phyloP scores from a whole-genome alignment of 2,888 invertebrate genomes.

The Branchellion lobata region DNA sequence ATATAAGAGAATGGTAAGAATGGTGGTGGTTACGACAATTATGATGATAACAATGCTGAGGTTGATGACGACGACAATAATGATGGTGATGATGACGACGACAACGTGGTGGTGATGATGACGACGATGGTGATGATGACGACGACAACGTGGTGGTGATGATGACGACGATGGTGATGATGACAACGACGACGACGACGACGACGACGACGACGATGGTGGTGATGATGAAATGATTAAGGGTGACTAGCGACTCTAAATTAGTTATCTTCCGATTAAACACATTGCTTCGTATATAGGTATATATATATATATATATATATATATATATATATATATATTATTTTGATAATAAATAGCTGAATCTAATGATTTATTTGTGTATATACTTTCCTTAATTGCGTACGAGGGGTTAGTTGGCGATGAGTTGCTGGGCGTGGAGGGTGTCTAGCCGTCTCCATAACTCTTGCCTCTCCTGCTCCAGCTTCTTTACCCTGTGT shows the following conservation, averaged over 20 bases:
- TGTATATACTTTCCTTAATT: no score
- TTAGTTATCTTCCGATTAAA: no score
- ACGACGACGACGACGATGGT: neutral
- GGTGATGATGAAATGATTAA: neutral
- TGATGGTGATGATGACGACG: slow-evolving; percentile 12
- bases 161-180: slow-evolving; percentile 9
- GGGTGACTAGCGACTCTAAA: neutral
- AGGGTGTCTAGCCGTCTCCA: slow-evolving; percentile 70
- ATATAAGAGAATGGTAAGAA: no score
- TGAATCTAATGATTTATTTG: no score
- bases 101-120: neutral
- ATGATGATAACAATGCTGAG: no score
- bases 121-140: slow-evolving; percentile 2
- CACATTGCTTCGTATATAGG: no score
- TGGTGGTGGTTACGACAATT: no score
- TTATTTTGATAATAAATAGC: no score
- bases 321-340: no score
- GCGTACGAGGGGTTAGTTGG: no score
- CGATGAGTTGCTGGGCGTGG: slow-evolving; percentile 54
- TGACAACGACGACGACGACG: neutral
- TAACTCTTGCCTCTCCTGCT: slow-evolving; percentile 93
- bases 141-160: neutral
- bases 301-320: no score
- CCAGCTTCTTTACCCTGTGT: slow-evolving; percentile 84
- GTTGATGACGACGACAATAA: no score